Conservation (phyloP, 2,113 vertebrate genomes). For the Alethe castanea region DNA sequence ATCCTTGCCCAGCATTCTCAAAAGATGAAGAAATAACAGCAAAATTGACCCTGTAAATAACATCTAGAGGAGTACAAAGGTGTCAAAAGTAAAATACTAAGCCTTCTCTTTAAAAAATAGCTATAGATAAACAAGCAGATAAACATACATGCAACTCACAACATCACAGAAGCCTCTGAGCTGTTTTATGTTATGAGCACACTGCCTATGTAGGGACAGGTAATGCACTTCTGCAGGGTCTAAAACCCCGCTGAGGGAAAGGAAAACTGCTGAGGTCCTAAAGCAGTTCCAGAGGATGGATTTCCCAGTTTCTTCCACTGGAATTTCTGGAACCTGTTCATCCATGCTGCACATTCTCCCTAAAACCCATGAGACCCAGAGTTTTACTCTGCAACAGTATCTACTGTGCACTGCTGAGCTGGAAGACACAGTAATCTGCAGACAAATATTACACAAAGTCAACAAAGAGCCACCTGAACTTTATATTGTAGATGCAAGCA, state of each 20-base stretch:
- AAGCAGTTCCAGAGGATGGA: neutral
- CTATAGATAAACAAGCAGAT: neutral
- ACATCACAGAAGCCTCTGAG: neutral
- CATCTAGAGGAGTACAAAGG: neutral
- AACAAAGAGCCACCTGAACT: neutral
- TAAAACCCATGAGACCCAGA: neutral
- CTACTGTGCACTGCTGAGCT: neutral
- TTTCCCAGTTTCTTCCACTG: neutral
- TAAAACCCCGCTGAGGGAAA: neutral
- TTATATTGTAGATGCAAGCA: neutral
- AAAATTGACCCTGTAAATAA: neutral
- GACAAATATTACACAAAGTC: neutral
- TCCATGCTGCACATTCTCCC: neutral
- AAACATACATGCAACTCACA: neutral
- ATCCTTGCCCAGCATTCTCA: neutral
- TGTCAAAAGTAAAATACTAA: neutral
- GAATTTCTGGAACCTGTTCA: neutral
- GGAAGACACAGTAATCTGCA: neutral
- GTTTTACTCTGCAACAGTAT: neutral
- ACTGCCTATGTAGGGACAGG: neutral
- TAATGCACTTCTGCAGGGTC: neutral
- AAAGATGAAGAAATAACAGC: neutral
- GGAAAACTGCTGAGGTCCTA: neutral
- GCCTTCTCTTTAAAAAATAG: neutral
- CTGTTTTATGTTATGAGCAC: neutral